Base-by-base conservation (phyloP, 2,888 invertebrate genomes). In the Plutella xylostella region DNA sequence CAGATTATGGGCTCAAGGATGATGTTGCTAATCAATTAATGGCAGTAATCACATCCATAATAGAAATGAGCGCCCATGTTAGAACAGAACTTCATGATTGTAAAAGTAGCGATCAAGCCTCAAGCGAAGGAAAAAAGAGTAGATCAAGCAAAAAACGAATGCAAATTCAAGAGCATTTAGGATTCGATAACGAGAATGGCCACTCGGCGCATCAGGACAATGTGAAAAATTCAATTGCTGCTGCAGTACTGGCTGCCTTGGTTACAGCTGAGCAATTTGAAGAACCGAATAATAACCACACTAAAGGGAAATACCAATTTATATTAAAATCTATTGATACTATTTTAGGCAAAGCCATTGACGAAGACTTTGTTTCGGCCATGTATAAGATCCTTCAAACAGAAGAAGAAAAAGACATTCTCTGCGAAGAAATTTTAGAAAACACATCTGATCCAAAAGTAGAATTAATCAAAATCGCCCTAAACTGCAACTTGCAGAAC, bases 391-490 rank as follows among this genome's bases (percentile, higher is more conserved):
- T 85, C 53, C 64, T 85, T 40, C 84, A 82, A 63, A 77, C 72
- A 46, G 84, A 85, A 61, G 84, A 85, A 60, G 74, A 77, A 41
- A 85, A 82, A 63, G 82, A 80, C 58, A 57, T 59, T 4, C 63
- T 85, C 14, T 72, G 76, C 60, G 67, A 85, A 73, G 76, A 85
- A 76, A 78, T 84, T 60, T 55, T 83, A 52, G 71, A 85, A 53
- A 75, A 83, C 52, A 67, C 83, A 1, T 77, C 82, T 2, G 84
- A 86, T 56, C 88, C 86, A 14, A 90, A 90, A 68, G 77, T 89
- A 4, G 88, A 90, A 52, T 76, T 89, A 28, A 72, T 90, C 2
- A 87, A 84, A 67, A 85, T 88, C 37, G 86, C 87, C 2, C 65
- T 88, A 0, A 80, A 76, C 40, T 75, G 68, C 42, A 66, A 79